Base-by-base conservation (phyloP, 2,113 vertebrate species). In the Cranoglanis bouderius region DNA sequence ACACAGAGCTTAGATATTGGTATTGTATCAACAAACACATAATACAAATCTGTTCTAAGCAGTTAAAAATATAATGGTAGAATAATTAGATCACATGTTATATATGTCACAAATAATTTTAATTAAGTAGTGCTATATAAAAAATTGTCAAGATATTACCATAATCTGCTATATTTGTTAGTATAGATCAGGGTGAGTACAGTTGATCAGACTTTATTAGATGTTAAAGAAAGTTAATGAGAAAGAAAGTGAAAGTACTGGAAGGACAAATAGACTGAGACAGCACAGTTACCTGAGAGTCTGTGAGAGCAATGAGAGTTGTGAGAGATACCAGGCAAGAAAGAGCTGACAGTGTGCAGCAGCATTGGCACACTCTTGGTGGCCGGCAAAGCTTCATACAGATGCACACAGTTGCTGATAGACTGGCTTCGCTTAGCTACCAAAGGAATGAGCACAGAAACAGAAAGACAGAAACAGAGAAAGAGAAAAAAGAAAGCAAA, bases 381-480 rank as follows among this genome's bases (percentile, higher is more conserved):
- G 94, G 97, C 92, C 92, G 98, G 97, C 94, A 99, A 97, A 97
- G 96, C 96, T 96, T 99, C 98, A 95, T 95, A 98, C 84, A 99
- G 98, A 94, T 98, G 97, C 85, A 96, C 97, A 98, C 98, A 99
- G 97, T 97, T 99, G 98, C 97, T 98, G 98, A 99, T 98, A 96
- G 98, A 99, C 94, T 98, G 98, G 96, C 98, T 99, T 97, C 98
- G 96, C 96, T 99, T 99, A 95, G 98, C 98, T 99, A 98, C 95
- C 96, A 90, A 89, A 84, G 91, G 88, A 92, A 94, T 92, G 32
- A 87, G 84, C 70, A 86, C 43, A 55, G 75, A 86, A 82, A 43
- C 2, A 4, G 82, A 85, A 57, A 72, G 72, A 4, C 10, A 51
- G 5, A 94, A 90, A 91, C 87, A 85, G 75, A 86, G 89, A 92